These are phyloP conservation scores for Aldabrachelys gigantea DNA, from an alignment of 2,113 vertebrate genomes.

Conservation along the genomic window DNA sequence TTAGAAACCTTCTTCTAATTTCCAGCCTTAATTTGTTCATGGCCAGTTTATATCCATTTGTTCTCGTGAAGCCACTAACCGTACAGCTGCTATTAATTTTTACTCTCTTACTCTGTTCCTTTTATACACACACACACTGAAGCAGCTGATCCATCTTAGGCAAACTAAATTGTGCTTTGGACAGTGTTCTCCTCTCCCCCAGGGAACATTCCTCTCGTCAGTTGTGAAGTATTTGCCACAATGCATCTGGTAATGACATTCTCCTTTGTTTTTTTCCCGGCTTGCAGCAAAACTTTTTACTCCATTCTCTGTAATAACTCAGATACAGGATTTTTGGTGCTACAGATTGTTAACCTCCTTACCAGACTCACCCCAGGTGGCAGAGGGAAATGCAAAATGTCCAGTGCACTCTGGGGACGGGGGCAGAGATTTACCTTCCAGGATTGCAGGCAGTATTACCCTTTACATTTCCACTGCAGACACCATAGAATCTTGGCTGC, in stretches of 20 bases:
- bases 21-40: neutral
- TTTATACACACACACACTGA: neutral
- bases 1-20: neutral
- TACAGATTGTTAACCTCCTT: constrained; percentile 49
- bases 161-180: constrained; percentile 9
- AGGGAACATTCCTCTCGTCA: constrained; percentile 17
- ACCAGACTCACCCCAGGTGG: constrained; percentile 54
- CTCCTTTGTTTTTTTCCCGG: constrained; percentile 24
- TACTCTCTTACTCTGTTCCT: neutral
- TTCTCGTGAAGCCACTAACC: constrained; percentile 19
- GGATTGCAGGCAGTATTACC: constrained; percentile 42
- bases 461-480: constrained; percentile 2
- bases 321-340: constrained; percentile 41
- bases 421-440: constrained; percentile 47
- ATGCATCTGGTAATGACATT: constrained; percentile 48
- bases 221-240: neutral
- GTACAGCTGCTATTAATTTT: constrained; percentile 31
- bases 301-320: constrained; percentile 65
- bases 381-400: constrained; percentile 46
- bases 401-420: constrained; percentile 11
- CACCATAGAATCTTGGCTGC: neutral
- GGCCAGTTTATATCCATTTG: neutral
- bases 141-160: constrained; percentile 9
- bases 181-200: neutral
- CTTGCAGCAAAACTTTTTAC: constrained; percentile 38